Evolutionary conservation across 2,888 invertebrate genomes (phyloP).

Genomic region (Villa cingulata): DNA sequence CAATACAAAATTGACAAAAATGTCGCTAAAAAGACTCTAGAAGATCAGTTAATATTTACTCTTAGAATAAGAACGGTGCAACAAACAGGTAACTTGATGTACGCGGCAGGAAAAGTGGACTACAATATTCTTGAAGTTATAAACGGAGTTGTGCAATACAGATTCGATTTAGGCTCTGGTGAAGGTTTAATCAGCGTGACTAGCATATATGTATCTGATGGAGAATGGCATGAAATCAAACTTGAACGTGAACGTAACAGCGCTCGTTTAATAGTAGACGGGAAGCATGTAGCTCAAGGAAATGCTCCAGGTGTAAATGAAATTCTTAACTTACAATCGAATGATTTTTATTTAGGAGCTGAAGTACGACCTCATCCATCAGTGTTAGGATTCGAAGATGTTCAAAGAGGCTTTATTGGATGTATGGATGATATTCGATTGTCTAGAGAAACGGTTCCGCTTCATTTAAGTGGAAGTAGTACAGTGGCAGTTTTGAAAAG

Average conservation of each 20-base stretch:
- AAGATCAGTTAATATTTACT: conserved; percentile 65
- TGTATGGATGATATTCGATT: conserved; percentile 81
- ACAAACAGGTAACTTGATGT: conserved; percentile 72
- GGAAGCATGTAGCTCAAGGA: conserved; percentile 55
- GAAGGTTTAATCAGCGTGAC: conserved; percentile 69
- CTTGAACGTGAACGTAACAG: conserved; percentile 70
- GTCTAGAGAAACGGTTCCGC: conserved; percentile 58
- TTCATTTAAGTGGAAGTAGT: conserved; percentile 52
- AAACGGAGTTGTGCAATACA: conserved; percentile 76
- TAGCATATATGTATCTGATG: conserved; percentile 65
- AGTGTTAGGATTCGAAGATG: conserved; percentile 56
- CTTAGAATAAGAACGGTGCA: conserved; percentile 71
- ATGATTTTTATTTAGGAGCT: conserved; percentile 73
- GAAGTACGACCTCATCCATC: conserved; percentile 64
- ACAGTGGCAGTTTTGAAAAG: conserved; percentile 50
- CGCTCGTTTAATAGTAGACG: conserved; percentile 66
- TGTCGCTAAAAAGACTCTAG: conserved; percentile 54
- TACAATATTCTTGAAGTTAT: conserved; percentile 77
- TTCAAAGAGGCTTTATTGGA: conserved; percentile 76
- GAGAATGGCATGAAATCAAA: conserved; percentile 68
- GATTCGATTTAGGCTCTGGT: conserved; percentile 86
- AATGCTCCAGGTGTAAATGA: conserved; percentile 69
- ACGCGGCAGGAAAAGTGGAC: conserved; percentile 74
- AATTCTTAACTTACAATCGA: conserved; percentile 71
- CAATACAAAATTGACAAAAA: conserved; percentile 56